These are phyloP conservation scores for Enteromius viviparus DNA, from an alignment of 2,797 vertebrate species.

Conservation along the genomic window DNA sequence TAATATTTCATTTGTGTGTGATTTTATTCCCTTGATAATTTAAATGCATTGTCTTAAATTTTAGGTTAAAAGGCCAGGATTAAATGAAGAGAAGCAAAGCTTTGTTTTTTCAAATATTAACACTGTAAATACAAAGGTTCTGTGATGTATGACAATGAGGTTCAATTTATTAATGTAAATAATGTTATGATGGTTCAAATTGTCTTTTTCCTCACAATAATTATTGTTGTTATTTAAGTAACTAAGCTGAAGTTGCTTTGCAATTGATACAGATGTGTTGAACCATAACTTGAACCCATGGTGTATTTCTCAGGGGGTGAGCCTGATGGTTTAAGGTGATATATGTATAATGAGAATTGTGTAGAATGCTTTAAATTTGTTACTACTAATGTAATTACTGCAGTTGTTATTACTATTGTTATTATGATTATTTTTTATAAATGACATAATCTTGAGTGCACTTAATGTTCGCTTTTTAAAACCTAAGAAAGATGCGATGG, in stretches of 20 bases:
- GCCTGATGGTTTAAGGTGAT: conserved; percentile 62
- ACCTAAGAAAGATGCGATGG: conserved; percentile 76
- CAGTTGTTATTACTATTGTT: conserved; percentile 65
- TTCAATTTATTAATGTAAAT: conserved; percentile 70
- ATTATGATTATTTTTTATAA: conserved; percentile 80
- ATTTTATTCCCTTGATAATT: neutral
- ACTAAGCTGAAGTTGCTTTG: conserved; percentile 73
- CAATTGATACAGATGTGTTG: conserved; percentile 68
- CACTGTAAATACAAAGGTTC: conserved; percentile 75
- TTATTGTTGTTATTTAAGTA: conserved; percentile 77
- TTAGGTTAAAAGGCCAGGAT: conserved; percentile 51
- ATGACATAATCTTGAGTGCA: conserved; percentile 78
- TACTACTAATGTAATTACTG: conserved; percentile 66
- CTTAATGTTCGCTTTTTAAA: conserved; percentile 76
- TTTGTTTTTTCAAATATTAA: conserved; percentile 62
- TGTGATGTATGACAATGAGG: conserved; percentile 69
- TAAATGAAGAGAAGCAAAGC: conserved; percentile 34
- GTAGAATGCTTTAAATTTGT: conserved; percentile 75
- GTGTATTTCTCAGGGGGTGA: conserved; percentile 75
- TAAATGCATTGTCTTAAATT: conserved; percentile 10
- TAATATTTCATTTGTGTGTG: neutral
- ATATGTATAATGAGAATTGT: conserved; percentile 69
- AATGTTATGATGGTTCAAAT: conserved; percentile 66
- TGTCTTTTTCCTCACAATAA: conserved; percentile 59
- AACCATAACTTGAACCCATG: conserved; percentile 75